Conservation (phyloP, 2,113 vertebrate genomes). For the Pteruthius melanotis region DNA sequence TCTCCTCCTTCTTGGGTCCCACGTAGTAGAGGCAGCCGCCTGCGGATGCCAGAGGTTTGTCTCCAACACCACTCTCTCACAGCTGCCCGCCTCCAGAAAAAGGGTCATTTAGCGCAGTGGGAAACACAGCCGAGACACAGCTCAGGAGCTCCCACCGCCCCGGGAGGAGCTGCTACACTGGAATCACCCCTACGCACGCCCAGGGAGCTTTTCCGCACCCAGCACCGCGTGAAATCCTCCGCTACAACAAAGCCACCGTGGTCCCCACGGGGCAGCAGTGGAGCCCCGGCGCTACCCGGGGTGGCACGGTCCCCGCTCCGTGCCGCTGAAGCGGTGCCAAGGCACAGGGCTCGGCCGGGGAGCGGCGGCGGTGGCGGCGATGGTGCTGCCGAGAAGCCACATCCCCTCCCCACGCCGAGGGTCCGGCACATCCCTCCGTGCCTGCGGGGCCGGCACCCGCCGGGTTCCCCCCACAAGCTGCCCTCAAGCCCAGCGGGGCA, state of each 20-base stretch:
- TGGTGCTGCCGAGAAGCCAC: background rate
- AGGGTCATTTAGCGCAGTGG: background rate
- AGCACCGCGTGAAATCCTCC: background rate
- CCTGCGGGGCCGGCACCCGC: background rate
- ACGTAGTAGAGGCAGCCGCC: conserved; percentile 87
- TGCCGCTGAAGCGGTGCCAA: rapidly evolving
- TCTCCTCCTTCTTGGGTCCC: conserved; percentile 87
- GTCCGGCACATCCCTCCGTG: background rate
- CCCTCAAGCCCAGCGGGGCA: background rate
- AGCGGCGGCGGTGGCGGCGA: background rate
- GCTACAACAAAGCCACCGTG: rapidly evolving
- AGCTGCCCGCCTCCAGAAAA: background rate
- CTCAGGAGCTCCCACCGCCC: background rate
- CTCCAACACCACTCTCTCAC: background rate
- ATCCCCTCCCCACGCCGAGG: background rate
- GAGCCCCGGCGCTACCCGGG: rapidly evolving
- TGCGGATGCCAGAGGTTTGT: background rate
- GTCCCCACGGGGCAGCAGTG: rapidly evolving
- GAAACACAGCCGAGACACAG: background rate
- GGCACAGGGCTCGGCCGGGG: rapidly evolving
- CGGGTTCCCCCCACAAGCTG: background rate
- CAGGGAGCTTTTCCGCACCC: background rate
- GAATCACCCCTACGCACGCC: background rate
- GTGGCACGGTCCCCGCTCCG: rapidly evolving
- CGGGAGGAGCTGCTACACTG: background rate